Conservation (phyloP, 2,797 vertebrate species). For the Microtus obscurus region DNA sequence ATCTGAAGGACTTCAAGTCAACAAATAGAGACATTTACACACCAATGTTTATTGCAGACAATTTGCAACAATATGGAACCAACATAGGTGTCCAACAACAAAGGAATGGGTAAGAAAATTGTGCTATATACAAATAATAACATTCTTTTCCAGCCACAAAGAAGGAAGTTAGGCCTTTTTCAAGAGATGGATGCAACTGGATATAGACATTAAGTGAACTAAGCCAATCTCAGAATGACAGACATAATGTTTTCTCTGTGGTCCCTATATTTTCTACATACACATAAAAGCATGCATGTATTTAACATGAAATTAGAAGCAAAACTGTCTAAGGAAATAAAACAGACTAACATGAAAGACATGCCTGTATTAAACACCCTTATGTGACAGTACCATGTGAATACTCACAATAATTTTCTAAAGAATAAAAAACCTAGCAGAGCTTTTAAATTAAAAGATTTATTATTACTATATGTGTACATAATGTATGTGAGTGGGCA, state of each 20-base stretch:
- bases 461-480: too few relatives aligned
- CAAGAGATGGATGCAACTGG: background rate
- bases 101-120: background rate
- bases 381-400: too few relatives aligned
- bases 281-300: too few relatives aligned
- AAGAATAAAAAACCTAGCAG: background rate
- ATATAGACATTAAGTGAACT: constrained; percentile 12
- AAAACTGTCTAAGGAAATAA: background rate
- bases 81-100: background rate
- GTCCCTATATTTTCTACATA: background rate
- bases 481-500: too few relatives aligned
- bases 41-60: background rate
- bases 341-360: background rate
- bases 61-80: background rate
- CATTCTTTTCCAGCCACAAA: background rate
- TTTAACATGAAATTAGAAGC: background rate
- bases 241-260: background rate
- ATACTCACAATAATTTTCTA: too few relatives aligned
- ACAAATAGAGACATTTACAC: background rate
- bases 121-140: background rate
- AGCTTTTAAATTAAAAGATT: too few relatives aligned
- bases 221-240: background rate
- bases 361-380: too few relatives aligned
- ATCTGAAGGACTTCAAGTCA: background rate
- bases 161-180: background rate